These are phyloP conservation scores for Tolmerus cingulatus DNA, from an alignment of 2,888 invertebrate genomes.

Conservation along the genomic window DNA sequence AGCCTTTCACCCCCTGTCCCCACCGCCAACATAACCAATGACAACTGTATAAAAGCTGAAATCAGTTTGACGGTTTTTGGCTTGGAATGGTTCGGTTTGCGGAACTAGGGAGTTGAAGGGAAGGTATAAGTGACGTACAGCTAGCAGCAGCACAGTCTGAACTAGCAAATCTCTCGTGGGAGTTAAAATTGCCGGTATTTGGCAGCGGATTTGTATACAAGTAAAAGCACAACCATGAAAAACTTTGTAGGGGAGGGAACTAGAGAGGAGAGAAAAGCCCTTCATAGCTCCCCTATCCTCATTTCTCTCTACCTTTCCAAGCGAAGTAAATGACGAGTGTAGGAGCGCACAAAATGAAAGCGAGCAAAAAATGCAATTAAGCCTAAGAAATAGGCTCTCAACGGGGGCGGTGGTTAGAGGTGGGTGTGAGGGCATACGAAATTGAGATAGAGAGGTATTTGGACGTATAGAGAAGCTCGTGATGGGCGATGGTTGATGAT, in stretches of 20 bases:
- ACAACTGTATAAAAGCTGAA: not conserved
- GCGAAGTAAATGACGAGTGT: not conserved
- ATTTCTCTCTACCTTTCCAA: not conserved
- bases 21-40: not conserved
- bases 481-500: not conserved
- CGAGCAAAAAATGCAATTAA: constrained; percentile 21
- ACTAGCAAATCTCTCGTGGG: not conserved
- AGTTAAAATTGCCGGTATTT: not conserved
- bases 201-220: not conserved
- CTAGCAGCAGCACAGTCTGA: not conserved
- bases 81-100: not conserved
- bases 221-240: not conserved
- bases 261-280: not conserved
- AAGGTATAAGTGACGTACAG: not conserved
- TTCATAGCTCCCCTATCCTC: not conserved
- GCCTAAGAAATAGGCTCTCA: not conserved
- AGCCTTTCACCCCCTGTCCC: not conserved
- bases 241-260: not conserved
- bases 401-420: not conserved
- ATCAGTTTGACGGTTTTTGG: not conserved
- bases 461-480: not conserved
- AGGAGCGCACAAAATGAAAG: constrained; percentile 6
- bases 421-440: not conserved
- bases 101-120: not conserved
- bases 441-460: not conserved